Base-by-base conservation (phyloP, 1,140 invertebrate species). In the Zaprionus kolodkinae region DNA sequence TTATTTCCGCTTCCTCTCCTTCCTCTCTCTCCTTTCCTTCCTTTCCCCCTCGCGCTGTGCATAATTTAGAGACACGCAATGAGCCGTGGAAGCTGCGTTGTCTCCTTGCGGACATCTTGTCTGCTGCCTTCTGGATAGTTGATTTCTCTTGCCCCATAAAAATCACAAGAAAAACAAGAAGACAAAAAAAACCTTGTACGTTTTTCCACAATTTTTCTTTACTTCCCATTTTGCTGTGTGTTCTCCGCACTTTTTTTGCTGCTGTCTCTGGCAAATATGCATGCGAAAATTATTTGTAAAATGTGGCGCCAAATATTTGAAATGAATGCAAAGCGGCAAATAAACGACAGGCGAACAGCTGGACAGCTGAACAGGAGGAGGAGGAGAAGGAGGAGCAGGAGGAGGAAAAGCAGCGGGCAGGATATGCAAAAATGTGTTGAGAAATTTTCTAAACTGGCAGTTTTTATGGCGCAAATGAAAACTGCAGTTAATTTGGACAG, bases 11-110 rank as follows among this genome's bases (percentile, higher is more conserved):
- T n/a, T 50, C 21, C 12, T 35, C 74, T 36, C 48, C 17, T 7
- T 9, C 50, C 64, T 15, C 27, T 62, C 54, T n/a, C 61, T 9
- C n/a, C 27, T 69, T 35, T 36, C 25, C 7, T 60, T 50, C 68
- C 54, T 13, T 27, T 50, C 15, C 57, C 65, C 12, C 33, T 64
- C 50, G 2, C 15, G 12, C 67, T 70, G 68, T 78, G 84, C 84
- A 84, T 88, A 87, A 87, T 84, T 87, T 88, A 88, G 73, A 74
- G 76, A 59, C 70, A 87, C 84, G 80, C 84, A 87, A 88, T 80
- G 77, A 75, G 69, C 64, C 79, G 40, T 77, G 69, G 60, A 73
- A 63, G 70, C 50, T 62, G 71, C 67, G 62, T 76, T 72, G 61
- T 60, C 61, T 70, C 69, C 60, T 70, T 75, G 70, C 60, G 70